phyloP scores from a whole-genome alignment of 2,888 invertebrate genomes.

The Hyalella azteca region DNA sequence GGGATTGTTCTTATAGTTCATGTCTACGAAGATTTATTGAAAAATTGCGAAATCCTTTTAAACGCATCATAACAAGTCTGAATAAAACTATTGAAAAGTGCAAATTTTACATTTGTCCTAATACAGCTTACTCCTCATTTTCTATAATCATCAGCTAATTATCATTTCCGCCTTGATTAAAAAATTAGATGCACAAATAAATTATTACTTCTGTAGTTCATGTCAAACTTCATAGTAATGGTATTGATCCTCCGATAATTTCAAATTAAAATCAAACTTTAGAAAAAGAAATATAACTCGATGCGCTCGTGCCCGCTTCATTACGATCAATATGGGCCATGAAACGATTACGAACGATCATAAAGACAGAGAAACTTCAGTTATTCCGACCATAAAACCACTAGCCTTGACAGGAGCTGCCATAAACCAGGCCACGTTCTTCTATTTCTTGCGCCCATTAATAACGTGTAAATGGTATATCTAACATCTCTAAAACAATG shows the following conservation, averaged over 20 bases:
- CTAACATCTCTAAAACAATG: neutral
- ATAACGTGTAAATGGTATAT: neutral
- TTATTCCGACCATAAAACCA: neutral
- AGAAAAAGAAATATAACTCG: neutral
- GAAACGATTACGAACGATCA: neutral
- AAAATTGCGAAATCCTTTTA: neutral
- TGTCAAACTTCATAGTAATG: neutral
- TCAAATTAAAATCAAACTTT: neutral
- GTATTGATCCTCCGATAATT: neutral
- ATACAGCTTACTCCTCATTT: neutral
- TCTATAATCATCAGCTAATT: neutral
- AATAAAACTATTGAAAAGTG: neutral
- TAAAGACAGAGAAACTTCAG: neutral
- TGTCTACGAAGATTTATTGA: too few species aligned
- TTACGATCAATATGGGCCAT: neutral
- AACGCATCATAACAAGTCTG: neutral
- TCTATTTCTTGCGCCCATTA: neutral
- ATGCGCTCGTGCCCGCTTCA: neutral
- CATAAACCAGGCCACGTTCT: neutral
- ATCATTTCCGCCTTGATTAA: neutral
- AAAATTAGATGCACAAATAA: neutral
- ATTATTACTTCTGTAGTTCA: neutral
- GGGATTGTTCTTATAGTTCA: too few species aligned
- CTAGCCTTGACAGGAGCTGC: neutral
- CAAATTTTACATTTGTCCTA: neutral